Base-by-base conservation (phyloP, 2,888 invertebrate species). In the Acholoe squamosa region DNA sequence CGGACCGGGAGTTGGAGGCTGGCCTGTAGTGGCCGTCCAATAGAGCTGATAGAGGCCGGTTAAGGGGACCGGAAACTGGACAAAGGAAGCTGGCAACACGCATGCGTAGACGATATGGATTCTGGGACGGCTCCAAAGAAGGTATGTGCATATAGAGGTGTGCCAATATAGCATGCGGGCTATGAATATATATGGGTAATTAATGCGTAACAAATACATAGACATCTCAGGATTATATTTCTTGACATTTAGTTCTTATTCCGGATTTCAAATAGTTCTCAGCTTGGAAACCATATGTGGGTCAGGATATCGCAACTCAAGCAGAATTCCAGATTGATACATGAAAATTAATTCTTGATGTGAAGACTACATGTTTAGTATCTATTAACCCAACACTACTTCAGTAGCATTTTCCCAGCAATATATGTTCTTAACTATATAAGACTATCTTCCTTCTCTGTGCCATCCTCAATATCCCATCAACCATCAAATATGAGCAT, bases 1-100 rank as follows among this genome's bases (percentile, higher is more conserved):
- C 86, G 54, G 16, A 52, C n/a, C 25, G 51, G 84, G 84, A 28
- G 77, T 19, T 77, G 77, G n/a, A 77, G 31, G 77, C 61, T 61
- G 43, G 84, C 84, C n/a, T 3, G 76, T 14, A 16, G 76, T 61
- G 22, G 61, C 61, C 19, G 61, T 19, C 61, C 61, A 61, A 61
- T 61, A 61, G 61, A 61, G 61, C 61, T 61, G 61, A 61, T 61
- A 61, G 61, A 61, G n/a, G 61, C 19, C 61, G n/a, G 61, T 61
- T 61, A 61, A 61, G 61, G 61, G 61, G 61, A n/a, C 22, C n/a
- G n/a, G 61, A 43, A 43, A 43, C 43, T 43, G 61, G 61, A 61
- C 61, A 61, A 61, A 61, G 61, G 61, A 43, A 61, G 61, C 61
- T 61, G 61, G 61, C 61, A 61, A 19, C 61, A n/a, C n/a, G 61